Evolutionary conservation across 2,888 invertebrate genomes (phyloP).

Genomic region (Ennomos erosarius): DNA sequence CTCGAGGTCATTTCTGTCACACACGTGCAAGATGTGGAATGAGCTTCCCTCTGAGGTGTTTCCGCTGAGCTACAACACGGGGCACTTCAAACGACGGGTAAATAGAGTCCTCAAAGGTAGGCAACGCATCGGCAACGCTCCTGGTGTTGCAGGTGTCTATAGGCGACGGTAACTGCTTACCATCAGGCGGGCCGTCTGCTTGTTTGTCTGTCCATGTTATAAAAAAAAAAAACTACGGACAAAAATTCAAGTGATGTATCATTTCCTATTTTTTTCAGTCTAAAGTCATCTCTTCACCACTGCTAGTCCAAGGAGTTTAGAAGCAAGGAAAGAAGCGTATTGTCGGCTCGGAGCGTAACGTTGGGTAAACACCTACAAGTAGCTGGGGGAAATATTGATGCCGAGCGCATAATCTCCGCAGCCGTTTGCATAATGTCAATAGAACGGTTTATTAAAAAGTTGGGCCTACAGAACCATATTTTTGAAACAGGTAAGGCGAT

Average conservation of each 20-base stretch:
- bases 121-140: too few species aligned
- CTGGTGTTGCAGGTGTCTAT: too few species aligned
- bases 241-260: not conserved
- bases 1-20: too few species aligned
- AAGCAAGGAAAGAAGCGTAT: constrained; percentile 56
- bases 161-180: too few species aligned
- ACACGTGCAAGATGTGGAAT: too few species aligned
- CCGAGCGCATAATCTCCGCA: constrained; percentile 39
- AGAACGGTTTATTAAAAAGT: constrained; percentile 35
- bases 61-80: too few species aligned
- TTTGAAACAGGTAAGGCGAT: not conserved
- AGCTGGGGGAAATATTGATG: constrained; percentile 42
- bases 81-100: too few species aligned
- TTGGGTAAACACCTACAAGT: constrained; percentile 57
- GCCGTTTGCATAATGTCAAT: constrained; percentile 50
- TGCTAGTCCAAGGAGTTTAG: constrained; percentile 41
- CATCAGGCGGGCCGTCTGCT: too few species aligned
- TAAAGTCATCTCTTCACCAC: constrained; percentile 41
- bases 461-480: constrained; percentile 10
- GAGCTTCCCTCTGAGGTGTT: too few species aligned
- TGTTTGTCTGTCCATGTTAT: too few species aligned
- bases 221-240: too few species aligned
- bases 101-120: too few species aligned
- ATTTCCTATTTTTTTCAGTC: not conserved
- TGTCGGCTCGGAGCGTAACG: constrained; percentile 54